These are phyloP conservation scores for Limosa lapponica DNA, from an alignment of 2,797 vertebrate species.

Conservation along the genomic window DNA sequence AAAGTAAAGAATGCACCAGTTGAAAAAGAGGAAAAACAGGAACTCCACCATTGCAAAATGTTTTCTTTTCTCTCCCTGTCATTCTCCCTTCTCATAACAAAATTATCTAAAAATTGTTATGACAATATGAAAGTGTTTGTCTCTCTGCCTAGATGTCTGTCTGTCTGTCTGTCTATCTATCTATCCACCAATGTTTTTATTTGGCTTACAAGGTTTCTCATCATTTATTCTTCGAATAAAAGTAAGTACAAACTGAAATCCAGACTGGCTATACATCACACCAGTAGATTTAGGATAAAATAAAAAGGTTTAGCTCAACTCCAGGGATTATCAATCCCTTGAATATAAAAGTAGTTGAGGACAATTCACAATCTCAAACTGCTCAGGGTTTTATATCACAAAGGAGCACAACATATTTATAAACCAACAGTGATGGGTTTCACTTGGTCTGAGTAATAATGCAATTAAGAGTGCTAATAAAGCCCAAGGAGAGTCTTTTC, in stretches of 20 bases:
- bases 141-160: background rate
- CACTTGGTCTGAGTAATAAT: slow-evolving; percentile 40
- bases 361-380: background rate
- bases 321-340: background rate
- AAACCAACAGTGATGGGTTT: background rate
- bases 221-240: background rate
- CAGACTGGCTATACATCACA: background rate
- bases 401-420: slow-evolving; percentile 12
- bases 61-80: background rate
- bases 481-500: slow-evolving; percentile 56
- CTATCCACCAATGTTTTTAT: background rate
- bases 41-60: background rate
- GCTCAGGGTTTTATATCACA: background rate
- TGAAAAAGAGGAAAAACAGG: background rate
- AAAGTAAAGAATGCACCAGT: background rate
- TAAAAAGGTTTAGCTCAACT: background rate
- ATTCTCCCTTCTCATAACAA: background rate
- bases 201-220: background rate
- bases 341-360: background rate
- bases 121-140: background rate
- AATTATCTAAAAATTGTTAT: background rate
- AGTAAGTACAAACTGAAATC: background rate
- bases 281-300: background rate
- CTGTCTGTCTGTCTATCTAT: background rate
- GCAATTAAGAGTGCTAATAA: slow-evolving; percentile 59